Conservation (phyloP, 2,888 invertebrate species). For the Carpatolechia fugitivella region DNA sequence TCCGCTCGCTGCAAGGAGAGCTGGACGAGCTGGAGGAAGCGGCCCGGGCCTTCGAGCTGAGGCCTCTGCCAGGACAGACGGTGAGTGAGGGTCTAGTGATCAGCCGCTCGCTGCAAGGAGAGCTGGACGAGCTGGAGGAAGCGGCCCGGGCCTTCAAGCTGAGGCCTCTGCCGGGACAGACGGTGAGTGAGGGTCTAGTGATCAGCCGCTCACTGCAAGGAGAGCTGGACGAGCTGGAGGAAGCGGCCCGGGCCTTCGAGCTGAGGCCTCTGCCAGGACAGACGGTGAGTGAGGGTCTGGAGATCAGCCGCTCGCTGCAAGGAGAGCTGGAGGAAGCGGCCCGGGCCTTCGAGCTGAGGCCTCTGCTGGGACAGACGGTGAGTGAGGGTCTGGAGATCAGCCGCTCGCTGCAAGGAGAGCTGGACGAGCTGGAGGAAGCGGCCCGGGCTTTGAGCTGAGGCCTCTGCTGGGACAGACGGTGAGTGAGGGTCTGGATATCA, state of each 20-base stretch:
- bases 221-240: conserved; percentile 83
- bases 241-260: conserved; percentile 81
- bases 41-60: conserved; percentile 80
- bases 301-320: conserved; percentile 88
- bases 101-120: conserved; percentile 83
- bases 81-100: conserved; percentile 85
- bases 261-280: not conserved
- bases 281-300: conserved; percentile 81
- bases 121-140: conserved; percentile 83
- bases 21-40: conserved; percentile 86
- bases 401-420: too few species aligned
- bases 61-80: conserved; percentile 1
- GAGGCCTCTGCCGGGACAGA: not conserved
- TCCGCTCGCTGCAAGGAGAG: conserved; percentile 82
- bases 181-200: conserved; percentile 83
- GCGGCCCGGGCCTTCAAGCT: conserved; percentile 80
- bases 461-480: too few species aligned
- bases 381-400: too few species aligned
- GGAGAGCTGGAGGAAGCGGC: conserved; percentile 83
- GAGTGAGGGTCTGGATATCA: too few species aligned
- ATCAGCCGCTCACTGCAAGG: conserved; percentile 86
- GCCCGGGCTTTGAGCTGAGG: too few species aligned
- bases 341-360: conserved; percentile 53
- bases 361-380: conserved; percentile 1
- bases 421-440: too few species aligned